A percentile compares a stretch with the other conserved stretches of the same genome.
Conservation (phyloP, 92 coral and sea anemone genomes). For the Chrysogorgia sp. region DNA sequence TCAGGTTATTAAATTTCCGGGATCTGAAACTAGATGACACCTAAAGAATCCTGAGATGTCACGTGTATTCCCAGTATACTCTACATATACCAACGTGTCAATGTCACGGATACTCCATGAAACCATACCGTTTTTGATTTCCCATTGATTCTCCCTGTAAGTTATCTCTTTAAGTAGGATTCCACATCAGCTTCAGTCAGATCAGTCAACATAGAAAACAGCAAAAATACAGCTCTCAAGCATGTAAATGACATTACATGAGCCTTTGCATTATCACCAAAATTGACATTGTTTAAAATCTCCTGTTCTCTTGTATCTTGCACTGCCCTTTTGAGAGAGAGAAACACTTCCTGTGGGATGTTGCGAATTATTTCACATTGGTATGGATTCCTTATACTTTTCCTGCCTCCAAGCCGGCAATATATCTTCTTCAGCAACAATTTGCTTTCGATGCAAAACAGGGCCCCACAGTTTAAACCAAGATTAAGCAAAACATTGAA, state of each 20-base stretch:
- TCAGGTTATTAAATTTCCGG: too few species aligned
- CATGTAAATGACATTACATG: constrained; percentile 60
- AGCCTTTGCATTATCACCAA: constrained; percentile 56
- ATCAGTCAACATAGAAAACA: constrained; percentile 55
- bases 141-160: constrained; percentile 56
- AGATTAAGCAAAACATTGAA: constrained; percentile 50
- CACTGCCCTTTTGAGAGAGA: constrained; percentile 50
- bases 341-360: constrained; percentile 65
- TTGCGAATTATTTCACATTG: constrained; percentile 54
- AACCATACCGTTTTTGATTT: too few species aligned
- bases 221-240: constrained; percentile 47
- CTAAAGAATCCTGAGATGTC: too few species aligned
- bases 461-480: constrained; percentile 56
- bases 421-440: constrained; percentile 60
- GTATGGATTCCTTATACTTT: constrained; percentile 56
- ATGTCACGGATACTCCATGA: too few species aligned
- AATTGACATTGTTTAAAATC: constrained; percentile 58
- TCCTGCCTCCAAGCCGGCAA: constrained; percentile 48
- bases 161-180: constrained; percentile 45
- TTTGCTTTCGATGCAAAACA: constrained; percentile 51
- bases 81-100: too few species aligned
- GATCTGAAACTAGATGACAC: too few species aligned
- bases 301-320: constrained; percentile 53
- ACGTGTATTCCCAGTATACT: too few species aligned
- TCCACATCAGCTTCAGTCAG: too few species aligned